Conservation (phyloP, 2,888 invertebrate species). For the Imbricaverruca yamaguchii region DNA sequence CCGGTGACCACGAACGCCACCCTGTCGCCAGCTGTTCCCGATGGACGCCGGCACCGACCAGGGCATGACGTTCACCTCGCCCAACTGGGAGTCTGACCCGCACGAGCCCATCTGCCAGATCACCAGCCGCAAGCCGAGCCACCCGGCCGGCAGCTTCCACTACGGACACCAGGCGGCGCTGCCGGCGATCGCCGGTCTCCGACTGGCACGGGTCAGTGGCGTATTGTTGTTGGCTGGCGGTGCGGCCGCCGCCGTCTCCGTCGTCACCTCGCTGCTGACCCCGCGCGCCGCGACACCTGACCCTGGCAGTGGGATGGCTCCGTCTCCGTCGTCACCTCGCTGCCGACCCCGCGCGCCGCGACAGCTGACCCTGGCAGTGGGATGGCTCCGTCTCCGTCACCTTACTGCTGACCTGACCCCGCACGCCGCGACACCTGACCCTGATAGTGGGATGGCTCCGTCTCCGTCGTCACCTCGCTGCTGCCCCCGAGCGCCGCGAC, state of each 20-base stretch:
- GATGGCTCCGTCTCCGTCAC: too few relatives aligned
- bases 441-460: too few relatives aligned
- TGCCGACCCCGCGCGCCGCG: too few relatives aligned
- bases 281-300: too few relatives aligned
- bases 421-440: too few relatives aligned
- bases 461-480: not conserved
- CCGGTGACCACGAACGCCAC: too few relatives aligned
- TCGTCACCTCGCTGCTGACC: too few relatives aligned
- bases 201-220: constrained; percentile 73
- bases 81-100: constrained; percentile 88
- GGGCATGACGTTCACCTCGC: constrained; percentile 93
- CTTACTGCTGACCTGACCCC: too few relatives aligned
- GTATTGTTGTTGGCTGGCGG: not conserved
- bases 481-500: too few relatives aligned
- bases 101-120: constrained; percentile 81
- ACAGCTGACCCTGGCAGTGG: not conserved
- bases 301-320: too few relatives aligned
- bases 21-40: constrained; percentile 64
- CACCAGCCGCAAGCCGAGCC: constrained; percentile 78
- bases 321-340: too few relatives aligned
- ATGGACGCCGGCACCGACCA: constrained; percentile 90
- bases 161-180: constrained; percentile 80
- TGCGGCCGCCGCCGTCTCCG: too few relatives aligned
- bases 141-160: constrained; percentile 90
- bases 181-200: constrained; percentile 83